Percentiles rank a stretch among this genome's conserved stretches.
These are phyloP conservation scores for Daptonema setosum DNA, from an alignment of 2,888 invertebrate species.

Conservation along the genomic window DNA sequence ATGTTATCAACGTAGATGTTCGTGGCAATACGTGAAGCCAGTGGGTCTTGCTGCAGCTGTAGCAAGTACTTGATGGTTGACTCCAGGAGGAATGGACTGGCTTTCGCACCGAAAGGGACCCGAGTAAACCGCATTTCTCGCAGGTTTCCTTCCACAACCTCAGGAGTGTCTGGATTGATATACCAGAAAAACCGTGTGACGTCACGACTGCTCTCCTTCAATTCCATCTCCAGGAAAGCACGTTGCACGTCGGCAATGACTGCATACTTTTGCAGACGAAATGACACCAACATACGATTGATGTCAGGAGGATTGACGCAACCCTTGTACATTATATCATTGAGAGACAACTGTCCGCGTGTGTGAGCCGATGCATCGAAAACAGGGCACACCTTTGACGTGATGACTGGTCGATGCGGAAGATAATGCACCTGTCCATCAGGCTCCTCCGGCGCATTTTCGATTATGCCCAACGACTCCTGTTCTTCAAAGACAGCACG, in stretches of 20 bases:
- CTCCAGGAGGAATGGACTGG: conserved; percentile 10
- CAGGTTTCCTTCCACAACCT: conserved; percentile 5
- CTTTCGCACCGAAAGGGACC: conserved; percentile 11
- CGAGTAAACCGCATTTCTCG: conserved; percentile 7
- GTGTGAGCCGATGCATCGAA: conserved; percentile 11
- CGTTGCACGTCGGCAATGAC: conserved; percentile 10
- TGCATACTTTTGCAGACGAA: conserved; percentile 1
- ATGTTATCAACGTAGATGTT: conserved; percentile 14
- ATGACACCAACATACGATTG: conserved; percentile 9
- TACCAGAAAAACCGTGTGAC: conserved; percentile 10
- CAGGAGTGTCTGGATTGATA: conserved; percentile 5
- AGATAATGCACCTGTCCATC: conserved; percentile 9
- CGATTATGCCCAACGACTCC: no score
- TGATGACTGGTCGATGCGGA: conserved; percentile 11
- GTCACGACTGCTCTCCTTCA: conserved; percentile 8
- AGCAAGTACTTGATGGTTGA: conserved; percentile 9
- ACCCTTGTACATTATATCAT: conserved; percentile 11
- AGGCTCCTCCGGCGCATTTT: background rate
- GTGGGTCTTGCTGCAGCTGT: background rate
- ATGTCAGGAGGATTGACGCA: conserved; percentile 9
- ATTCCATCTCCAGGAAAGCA: conserved; percentile 10
- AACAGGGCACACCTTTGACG: conserved; percentile 14
- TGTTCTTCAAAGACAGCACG: no score
- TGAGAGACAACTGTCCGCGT: conserved; percentile 7
- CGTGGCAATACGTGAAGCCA: conserved; percentile 4